Base-by-base conservation (phyloP, 1,140 invertebrate species). In the Eumaeus atala region DNA sequence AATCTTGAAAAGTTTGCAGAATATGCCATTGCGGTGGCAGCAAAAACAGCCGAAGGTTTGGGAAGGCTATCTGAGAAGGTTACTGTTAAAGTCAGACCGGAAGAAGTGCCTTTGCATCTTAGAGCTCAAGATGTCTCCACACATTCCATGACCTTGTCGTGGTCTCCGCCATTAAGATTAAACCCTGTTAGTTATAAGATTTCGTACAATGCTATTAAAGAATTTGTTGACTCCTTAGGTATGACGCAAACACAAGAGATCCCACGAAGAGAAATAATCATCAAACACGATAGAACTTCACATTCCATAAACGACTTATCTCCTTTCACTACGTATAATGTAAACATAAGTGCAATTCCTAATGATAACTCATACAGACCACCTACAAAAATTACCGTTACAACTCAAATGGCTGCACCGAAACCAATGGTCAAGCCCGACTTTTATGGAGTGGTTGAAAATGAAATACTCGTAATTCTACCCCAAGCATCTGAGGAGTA, bases 401-500 rank as follows among this genome's bases (percentile, higher is more conserved):
- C 96, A 0, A 98, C 96, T 0, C 96, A 97, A 86, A 97, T 97
- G 96, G 96, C 95, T 0, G 97, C 97, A 0, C 97, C 97, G 0
- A 95, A 97, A 67, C 94, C 96, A 0, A 97, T 98, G 95, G 96
- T 97, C 0, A 95, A 96, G 72, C 97, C 97, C 0, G 95, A 96
- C 71, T 96, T 97, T 72, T 96, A 95, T 72, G 95, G 95, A 2
- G 94, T 96, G 47, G 92, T 95, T 16, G 94, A 94, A 72, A 94
- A 96, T 74, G 95, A 96, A 84, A 96, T 98, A 59, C 92, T 93
- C 50, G 95, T 99, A 11, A 95, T 96, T 60, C 82, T 99, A 66
- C 95, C 96, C 3, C 95, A 96, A 89, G 97, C 98, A 0, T 98
- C 96, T 0, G 97, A 99, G 88, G 97, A 98, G 85, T 98, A 98